phyloP scores from a whole-genome alignment of 2,797 vertebrate species.

The Pogonophryne albipinna region DNA sequence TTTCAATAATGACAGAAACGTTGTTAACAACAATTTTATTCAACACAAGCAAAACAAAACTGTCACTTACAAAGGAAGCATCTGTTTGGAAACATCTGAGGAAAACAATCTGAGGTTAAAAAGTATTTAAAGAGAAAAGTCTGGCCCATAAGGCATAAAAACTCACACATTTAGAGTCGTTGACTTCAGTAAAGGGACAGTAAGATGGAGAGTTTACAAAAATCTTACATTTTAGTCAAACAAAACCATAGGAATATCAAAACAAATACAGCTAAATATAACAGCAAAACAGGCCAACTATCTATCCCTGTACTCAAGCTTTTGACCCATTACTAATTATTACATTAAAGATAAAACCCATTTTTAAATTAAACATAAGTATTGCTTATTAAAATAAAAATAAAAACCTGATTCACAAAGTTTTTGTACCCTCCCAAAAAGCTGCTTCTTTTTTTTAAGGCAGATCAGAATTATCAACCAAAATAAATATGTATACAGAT shows the following conservation, averaged over 20 bases:
- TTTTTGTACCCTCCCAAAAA: not conserved
- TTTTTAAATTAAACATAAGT: constrained; percentile 40
- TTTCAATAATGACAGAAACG: constrained; percentile 47
- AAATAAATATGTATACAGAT: constrained; percentile 45
- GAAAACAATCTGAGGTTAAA: constrained; percentile 54
- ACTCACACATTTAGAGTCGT: constrained; percentile 16
- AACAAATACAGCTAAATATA: not conserved
- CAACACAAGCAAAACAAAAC: constrained; percentile 49
- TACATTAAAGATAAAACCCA: constrained; percentile 46
- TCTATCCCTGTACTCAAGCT: constrained; percentile 14
- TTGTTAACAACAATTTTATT: constrained; percentile 66
- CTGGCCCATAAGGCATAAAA: constrained; percentile 11
- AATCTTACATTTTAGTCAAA: constrained; percentile 6
- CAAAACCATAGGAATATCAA: constrained; percentile 12
- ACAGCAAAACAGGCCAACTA: not conserved
- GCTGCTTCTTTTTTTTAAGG: not conserved
- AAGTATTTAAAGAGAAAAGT: constrained; percentile 19
- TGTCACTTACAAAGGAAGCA: constrained; percentile 46
- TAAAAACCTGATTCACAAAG: constrained; percentile 40
- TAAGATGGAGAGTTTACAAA: constrained; percentile 19
- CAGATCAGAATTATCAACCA: constrained; percentile 17
- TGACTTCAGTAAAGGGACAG: constrained; percentile 20
- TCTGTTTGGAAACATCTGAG: constrained; percentile 37
- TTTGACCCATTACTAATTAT: constrained; percentile 23
- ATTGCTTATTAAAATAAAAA: constrained; percentile 27